Base-by-base conservation (phyloP, 2,113 vertebrate genomes). In the Calonectris borealis region DNA sequence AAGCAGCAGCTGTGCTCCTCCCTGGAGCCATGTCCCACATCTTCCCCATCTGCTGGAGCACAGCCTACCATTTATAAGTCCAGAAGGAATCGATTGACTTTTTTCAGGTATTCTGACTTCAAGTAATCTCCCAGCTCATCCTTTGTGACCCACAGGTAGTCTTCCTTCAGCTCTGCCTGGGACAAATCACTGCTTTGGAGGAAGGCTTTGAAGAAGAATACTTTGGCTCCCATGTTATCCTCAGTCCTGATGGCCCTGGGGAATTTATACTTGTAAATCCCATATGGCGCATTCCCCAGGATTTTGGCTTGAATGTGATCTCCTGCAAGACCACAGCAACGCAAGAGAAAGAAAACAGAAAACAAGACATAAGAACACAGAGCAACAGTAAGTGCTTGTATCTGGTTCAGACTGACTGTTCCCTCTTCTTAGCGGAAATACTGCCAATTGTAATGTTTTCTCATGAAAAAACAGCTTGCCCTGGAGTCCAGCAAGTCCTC, bases 161-260 rank as follows among this genome's bases (percentile, higher is more conserved):
- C 73, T 64, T 88, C 57, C 66, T 98, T 95, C 92, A 94, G 95
- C 73, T 88, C 46, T 4, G 94, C 52, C 20, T 93, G 78, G 20
- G 97, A 68, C 48, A 97, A 85, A 31, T 96, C 94, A 11, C 75
- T 78, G n/a, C 90, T 98, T 1, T 98, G 97, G 49, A 99, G 97
- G 20, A 99, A 42, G 34, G 99, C 99, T 98, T 99, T 99, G 98
- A 99, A 99, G 98, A 99, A 99, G 98, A 99, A 99, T 16, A 99
- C 98, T 97, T 99, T 99, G 82, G 97, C 98, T 80, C 99, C 99
- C 1, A 98, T 13, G 0, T 78, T 97, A 91, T 93, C 95, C 93
- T 99, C 98, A 5, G 98, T 99, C 91, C 97, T 98, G 77, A 97
- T 4, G 17, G 97, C 97, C 97, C 91, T 98, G 78, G 99, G 99